phyloP scores from a whole-genome alignment of 2,888 invertebrate species.

The Asteroscopus sphinx region DNA sequence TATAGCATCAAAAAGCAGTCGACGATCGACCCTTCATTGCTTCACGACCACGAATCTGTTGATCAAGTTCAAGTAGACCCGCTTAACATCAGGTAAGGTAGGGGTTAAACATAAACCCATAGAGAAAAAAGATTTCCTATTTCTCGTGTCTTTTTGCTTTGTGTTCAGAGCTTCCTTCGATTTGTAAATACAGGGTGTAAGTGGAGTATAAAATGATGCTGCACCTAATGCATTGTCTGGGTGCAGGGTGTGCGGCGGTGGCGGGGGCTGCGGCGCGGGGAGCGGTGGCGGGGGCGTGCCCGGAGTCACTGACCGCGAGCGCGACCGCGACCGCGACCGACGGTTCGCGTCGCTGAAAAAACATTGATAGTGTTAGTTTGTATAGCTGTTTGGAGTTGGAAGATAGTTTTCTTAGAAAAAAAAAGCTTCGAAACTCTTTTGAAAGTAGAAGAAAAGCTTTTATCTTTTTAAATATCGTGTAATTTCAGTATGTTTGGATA shows the following conservation, averaged over 20 bases:
- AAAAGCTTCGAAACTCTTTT: neutral
- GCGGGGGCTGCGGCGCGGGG: constrained; percentile 76
- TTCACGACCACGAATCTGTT: too few relatives aligned
- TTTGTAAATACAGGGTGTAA: constrained; percentile 3
- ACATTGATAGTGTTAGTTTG: constrained; percentile 17
- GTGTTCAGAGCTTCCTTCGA: neutral
- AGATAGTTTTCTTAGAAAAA: neutral
- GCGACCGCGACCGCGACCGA: constrained; percentile 78
- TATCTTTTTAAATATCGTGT: too few relatives aligned
- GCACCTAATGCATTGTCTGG: constrained; percentile 87
- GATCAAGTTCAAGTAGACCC: too few relatives aligned
- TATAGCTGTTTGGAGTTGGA: constrained; percentile 2
- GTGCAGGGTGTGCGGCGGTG: constrained; percentile 84
- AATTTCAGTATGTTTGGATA: too few relatives aligned
- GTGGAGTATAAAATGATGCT: constrained; percentile 46
- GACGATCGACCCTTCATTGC: too few relatives aligned
- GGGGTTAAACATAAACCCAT: too few relatives aligned
- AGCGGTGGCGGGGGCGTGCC: constrained; percentile 77
- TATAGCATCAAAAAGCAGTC: too few relatives aligned
- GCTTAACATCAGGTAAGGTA: too few relatives aligned
- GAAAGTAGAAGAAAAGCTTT: too few relatives aligned
- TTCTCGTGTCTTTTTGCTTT: too few relatives aligned
- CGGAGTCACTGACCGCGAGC: constrained; percentile 85
- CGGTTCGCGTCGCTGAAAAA: constrained; percentile 56
- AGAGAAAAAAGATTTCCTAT: too few relatives aligned